These are phyloP conservation scores for Acrossocheilus fasciatus DNA, from an alignment of 2,797 vertebrate genomes.

Conservation along the genomic window DNA sequence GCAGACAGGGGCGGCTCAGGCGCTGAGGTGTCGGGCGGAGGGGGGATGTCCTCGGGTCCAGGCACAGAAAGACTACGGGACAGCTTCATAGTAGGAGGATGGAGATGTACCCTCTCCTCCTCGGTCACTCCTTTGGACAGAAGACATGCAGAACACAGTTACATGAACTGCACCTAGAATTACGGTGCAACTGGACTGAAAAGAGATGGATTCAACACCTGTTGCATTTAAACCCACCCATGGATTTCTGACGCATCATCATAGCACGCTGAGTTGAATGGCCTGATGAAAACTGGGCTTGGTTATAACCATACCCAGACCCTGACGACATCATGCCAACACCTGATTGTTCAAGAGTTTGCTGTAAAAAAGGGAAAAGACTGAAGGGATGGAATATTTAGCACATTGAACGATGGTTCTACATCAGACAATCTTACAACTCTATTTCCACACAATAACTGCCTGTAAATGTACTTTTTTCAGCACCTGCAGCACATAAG, in stretches of 20 bases:
- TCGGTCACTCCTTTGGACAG: constrained; percentile 84
- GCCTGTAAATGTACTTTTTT: neutral
- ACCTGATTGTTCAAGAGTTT: constrained; percentile 85
- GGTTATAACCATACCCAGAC: constrained; percentile 84
- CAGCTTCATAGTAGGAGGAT: constrained; percentile 89
- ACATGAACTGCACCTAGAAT: neutral
- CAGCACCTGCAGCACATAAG: neutral
- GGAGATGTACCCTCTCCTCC: constrained; percentile 88
- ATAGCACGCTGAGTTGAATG: constrained; percentile 85
- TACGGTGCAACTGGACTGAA: neutral
- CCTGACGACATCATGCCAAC: constrained; percentile 75
- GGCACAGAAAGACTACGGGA: constrained; percentile 92
- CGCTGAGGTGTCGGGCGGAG: constrained; percentile 90
- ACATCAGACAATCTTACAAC: neutral
- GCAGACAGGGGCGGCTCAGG: constrained; percentile 90
- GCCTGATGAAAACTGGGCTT: constrained; percentile 87
- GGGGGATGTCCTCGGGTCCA: constrained; percentile 92
- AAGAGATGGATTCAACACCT: neutral
- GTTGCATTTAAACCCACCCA: constrained; percentile 78
- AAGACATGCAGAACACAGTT: neutral
- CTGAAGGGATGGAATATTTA: neutral
- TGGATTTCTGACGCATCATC: constrained; percentile 93
- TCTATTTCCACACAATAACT: neutral
- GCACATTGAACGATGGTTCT: neutral
- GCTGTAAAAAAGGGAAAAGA: constrained; percentile 69